These are phyloP conservation scores for Aptenodytes patagonicus DNA, from an alignment of 2,113 vertebrate genomes.

Conservation along the genomic window DNA sequence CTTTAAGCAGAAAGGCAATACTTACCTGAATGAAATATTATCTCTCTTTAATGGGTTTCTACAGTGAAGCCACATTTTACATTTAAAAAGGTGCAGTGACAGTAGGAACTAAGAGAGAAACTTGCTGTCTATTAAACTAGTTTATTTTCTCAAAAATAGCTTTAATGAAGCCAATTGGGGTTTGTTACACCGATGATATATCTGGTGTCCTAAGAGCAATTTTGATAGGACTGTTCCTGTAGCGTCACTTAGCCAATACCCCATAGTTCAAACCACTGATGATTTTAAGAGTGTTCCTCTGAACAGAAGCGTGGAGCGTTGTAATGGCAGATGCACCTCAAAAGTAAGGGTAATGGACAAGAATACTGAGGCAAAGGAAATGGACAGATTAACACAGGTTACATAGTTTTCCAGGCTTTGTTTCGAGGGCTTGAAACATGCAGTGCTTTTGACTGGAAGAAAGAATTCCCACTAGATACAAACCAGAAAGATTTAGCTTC, in stretches of 20 bases:
- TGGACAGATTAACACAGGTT: not conserved
- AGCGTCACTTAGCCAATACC: not conserved
- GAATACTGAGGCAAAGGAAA: not conserved
- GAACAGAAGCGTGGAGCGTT: not conserved
- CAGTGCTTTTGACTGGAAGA: not conserved
- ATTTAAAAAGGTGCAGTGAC: conserved; percentile 44
- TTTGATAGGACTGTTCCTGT: not conserved
- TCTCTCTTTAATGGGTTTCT: conserved; percentile 68
- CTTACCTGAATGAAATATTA: conserved; percentile 73
- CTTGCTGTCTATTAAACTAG: conserved; percentile 15
- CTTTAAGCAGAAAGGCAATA: conserved; percentile 70
- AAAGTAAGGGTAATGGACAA: not conserved
- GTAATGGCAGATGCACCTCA: not conserved
- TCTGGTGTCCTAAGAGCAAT: not conserved
- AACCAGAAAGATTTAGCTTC: not conserved
- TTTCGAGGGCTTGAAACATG: not conserved
- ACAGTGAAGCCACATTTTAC: conserved; percentile 52
- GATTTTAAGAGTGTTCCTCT: not conserved
- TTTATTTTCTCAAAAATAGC: conserved; percentile 31
- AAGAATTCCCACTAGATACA: not conserved
- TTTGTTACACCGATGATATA: not conserved
- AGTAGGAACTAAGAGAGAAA: conserved; percentile 4
- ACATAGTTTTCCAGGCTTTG: not conserved
- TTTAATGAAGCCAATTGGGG: conserved; percentile 23
- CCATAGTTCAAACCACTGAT: not conserved